phyloP scores from a whole-genome alignment of 2,888 invertebrate species.

The Oxystoma pomonae region DNA sequence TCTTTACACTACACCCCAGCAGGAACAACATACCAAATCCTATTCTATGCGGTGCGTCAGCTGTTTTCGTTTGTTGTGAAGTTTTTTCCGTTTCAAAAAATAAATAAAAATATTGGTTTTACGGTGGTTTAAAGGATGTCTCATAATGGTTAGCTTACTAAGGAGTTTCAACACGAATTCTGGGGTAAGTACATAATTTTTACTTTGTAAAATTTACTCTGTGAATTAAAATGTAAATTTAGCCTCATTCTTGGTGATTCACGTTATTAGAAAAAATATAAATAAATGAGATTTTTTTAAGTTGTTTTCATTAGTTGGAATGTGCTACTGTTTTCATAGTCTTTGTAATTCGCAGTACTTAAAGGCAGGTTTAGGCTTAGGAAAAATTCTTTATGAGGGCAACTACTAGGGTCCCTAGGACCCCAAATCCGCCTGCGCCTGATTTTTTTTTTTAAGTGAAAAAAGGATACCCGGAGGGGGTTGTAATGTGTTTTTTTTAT shows the following conservation, averaged over 20 bases:
- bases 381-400: too few species aligned
- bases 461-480: too few species aligned
- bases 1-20: too few species aligned
- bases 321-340: too few species aligned
- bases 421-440: too few species aligned
- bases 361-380: too few species aligned
- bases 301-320: not conserved
- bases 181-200: conserved; percentile 30
- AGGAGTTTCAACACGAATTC: conserved; percentile 39
- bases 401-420: too few species aligned
- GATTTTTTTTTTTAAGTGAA: too few species aligned
- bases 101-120: not conserved
- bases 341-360: too few species aligned
- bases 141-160: conserved; percentile 39
- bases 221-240: not conserved
- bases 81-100: not conserved
- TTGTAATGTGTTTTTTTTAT: too few species aligned
- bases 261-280: not conserved
- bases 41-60: too few species aligned
- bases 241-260: not conserved
- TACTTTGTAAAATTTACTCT: conserved; percentile 9
- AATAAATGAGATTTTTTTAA: not conserved
- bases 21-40: too few species aligned
- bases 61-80: not conserved
- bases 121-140: conserved; percentile 7